A percentile compares a stretch with the other conserved stretches of the same genome.
Evolutionary conservation across 2,113 vertebrate species (phyloP).

Genomic region (Pithys albifrons): DNA sequence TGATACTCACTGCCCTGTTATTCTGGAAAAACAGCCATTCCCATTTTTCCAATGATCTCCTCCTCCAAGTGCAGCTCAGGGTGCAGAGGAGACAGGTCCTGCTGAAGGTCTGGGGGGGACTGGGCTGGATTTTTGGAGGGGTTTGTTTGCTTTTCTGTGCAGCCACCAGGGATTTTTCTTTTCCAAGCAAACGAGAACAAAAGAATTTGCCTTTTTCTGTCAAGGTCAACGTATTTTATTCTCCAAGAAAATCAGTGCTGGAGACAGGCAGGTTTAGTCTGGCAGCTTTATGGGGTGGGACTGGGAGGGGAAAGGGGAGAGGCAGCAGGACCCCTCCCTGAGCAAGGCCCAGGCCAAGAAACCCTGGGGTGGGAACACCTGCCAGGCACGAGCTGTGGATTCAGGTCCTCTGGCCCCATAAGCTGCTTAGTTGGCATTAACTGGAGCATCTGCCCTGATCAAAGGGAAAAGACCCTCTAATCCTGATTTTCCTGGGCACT

Average conservation of each 20-base stretch:
- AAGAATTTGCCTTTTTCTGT: neutral
- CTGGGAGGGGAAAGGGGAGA: neutral
- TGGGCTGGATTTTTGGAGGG: neutral
- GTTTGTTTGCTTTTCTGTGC: neutral
- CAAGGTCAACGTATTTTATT: neutral
- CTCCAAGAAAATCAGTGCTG: constrained; percentile 39
- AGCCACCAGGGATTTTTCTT: fast-evolving
- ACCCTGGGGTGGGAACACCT: neutral
- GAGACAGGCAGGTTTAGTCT: constrained; percentile 1
- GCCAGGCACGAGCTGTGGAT: neutral
- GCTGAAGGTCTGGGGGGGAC: neutral
- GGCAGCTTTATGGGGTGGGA: neutral
- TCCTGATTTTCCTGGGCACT: neutral
- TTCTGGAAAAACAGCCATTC: neutral
- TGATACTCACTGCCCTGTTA: neutral
- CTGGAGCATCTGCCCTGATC: neutral
- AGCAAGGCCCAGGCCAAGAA: neutral
- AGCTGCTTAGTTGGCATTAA: neutral
- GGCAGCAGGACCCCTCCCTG: neutral
- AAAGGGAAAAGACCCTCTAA: neutral
- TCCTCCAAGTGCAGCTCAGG: neutral
- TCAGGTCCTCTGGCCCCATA: neutral
- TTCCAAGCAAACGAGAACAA: neutral
- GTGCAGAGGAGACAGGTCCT: neutral
- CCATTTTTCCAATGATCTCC: neutral